Conservation (phyloP, 2,797 vertebrate genomes). For the Lepus oiostolus region DNA sequence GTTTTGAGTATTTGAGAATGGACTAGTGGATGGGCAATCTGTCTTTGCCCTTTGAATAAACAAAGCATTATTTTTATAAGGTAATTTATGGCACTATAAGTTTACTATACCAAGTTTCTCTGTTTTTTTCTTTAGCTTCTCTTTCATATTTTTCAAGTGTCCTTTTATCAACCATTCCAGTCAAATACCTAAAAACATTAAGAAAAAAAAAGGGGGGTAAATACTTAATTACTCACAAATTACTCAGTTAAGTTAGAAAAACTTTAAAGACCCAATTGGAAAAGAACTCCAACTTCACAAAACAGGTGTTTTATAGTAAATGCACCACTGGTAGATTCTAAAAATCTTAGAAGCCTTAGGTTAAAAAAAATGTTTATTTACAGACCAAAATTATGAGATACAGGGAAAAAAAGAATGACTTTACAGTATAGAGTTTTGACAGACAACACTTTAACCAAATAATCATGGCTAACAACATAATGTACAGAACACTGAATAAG, state of each 20-base stretch:
- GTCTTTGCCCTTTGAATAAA: too few species aligned
- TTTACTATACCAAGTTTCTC: conserved; percentile 96
- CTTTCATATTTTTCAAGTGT: conserved; percentile 99
- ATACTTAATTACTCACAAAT: conserved; percentile 43
- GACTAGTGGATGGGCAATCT: too few species aligned
- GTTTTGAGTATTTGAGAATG: too few species aligned
- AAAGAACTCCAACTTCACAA: neutral
- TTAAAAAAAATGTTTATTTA: neutral
- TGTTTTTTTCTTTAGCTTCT: conserved; percentile 99
- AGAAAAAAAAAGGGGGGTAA: neutral
- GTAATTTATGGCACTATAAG: conserved; percentile 23
- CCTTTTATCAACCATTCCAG: conserved; percentile 99
- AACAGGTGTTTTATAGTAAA: conserved; percentile 40
- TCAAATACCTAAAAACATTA: conserved; percentile 94
- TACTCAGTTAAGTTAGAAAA: conserved; percentile 36
- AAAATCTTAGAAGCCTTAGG: conserved; percentile 22
- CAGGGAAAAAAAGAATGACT: neutral
- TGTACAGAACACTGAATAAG: neutral
- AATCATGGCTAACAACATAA: neutral
- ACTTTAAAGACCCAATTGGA: neutral
- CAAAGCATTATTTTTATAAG: neutral
- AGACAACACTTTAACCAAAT: neutral
- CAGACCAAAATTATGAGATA: conserved; percentile 40
- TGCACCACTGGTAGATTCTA: neutral
- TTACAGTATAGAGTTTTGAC: neutral